phyloP scores from a whole-genome alignment of 2,113 vertebrate species.

The Protobothrops flavoviridis region DNA sequence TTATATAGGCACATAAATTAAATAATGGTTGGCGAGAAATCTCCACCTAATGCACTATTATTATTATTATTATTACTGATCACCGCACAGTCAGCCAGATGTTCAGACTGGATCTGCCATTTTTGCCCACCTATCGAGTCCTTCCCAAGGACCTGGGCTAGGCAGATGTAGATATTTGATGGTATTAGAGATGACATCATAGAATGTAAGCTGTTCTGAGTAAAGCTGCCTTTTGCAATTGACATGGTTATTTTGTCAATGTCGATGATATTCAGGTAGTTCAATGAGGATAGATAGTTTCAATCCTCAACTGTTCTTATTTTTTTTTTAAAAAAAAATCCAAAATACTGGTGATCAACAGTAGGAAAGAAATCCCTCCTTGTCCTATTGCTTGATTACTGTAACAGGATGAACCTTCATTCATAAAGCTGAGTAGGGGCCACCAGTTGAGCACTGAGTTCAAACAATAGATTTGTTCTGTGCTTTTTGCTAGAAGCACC shows the following conservation, averaged over 20 bases:
- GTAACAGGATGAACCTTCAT: neutral
- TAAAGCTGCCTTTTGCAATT: neutral
- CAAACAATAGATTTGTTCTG: neutral
- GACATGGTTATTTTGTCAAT: neutral
- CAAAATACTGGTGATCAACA: accelerated
- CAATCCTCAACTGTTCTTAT: accelerated
- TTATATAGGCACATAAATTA: conserved; percentile 41
- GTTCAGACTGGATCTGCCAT: neutral
- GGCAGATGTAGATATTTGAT: neutral
- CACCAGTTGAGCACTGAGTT: neutral
- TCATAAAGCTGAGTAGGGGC: neutral
- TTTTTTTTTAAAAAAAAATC: neutral
- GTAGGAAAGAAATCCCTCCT: accelerated
- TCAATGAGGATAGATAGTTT: neutral
- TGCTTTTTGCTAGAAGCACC: neutral
- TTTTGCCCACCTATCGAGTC: neutral
- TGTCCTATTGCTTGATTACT: neutral
- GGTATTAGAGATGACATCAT: neutral
- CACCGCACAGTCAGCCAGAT: neutral
- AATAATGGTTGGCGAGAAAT: neutral
- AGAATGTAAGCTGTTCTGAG: neutral
- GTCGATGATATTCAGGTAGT: neutral
- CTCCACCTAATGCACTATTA: neutral
- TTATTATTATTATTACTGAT: neutral
- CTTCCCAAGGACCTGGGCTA: neutral